A percentile compares a stretch with the other conserved stretches of the same genome.
Evolutionary conservation across 2,888 invertebrate species (phyloP).

Genomic region (Tenthredo mesomela): DNA sequence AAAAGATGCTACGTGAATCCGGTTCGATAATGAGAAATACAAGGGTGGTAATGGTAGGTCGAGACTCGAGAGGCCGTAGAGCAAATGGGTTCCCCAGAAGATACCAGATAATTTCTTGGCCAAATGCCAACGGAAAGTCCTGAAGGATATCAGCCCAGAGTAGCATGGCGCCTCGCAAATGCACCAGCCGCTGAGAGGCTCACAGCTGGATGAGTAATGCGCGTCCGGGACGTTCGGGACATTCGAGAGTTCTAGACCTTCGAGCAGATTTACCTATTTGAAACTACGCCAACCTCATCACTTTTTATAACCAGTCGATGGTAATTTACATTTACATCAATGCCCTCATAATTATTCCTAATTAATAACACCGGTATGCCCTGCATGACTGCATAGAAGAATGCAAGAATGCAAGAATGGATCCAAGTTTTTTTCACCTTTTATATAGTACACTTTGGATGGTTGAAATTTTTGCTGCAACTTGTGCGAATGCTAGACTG

Average conservation of each 20-base stretch:
- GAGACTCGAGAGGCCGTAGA: conserved; percentile 19
- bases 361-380: not conserved
- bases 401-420: not conserved
- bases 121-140: conserved; percentile 61
- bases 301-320: conserved; percentile 60
- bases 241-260: conserved; percentile 36
- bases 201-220: conserved; percentile 49
- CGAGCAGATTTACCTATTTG: conserved; percentile 58
- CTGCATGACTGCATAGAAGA: not conserved
- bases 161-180: conserved; percentile 31
- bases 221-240: not conserved
- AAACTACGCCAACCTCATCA: conserved; percentile 67
- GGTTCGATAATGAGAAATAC: conserved; percentile 26
- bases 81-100: conserved; percentile 54
- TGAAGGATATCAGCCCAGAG: conserved; percentile 56
- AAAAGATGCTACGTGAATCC: conserved; percentile 11
- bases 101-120: conserved; percentile 67
- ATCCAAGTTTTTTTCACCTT: too few relatives aligned
- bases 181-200: conserved; percentile 37
- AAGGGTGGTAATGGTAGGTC: conserved; percentile 10
- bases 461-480: not conserved
- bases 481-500: not conserved
- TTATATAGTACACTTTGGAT: not conserved
- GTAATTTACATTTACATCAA: conserved; percentile 63
- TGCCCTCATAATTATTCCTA: conserved; percentile 17